Evolutionary conservation across 1,140 invertebrate genomes (phyloP).

Genomic region (Ditylenchus dipsaci): DNA sequence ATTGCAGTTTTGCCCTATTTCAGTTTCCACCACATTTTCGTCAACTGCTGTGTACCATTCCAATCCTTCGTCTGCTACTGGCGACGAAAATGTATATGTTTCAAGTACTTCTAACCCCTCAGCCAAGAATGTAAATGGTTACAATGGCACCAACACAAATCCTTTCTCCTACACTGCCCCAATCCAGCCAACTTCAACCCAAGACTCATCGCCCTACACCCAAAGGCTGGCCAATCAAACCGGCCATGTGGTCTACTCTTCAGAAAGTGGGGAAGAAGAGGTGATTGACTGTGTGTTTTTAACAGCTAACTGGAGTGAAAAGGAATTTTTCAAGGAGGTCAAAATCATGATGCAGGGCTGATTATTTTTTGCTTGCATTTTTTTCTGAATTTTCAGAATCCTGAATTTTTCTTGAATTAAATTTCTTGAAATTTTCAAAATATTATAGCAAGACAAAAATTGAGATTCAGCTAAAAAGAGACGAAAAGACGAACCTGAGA

Average conservation of each 20-base stretch:
- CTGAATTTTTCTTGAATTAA: no score
- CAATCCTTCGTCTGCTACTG: no score
- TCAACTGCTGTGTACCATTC: no score
- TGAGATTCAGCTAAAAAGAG: neutral
- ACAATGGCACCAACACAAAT: no score
- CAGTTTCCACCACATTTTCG: no score
- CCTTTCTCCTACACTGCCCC: no score
- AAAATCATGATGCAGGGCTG: neutral
- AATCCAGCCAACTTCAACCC: neutral
- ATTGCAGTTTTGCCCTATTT: no score
- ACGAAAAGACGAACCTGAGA: neutral
- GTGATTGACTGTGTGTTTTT: neutral
- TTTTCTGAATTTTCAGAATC: no score
- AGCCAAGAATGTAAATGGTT: no score
- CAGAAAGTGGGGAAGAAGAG: conserved; percentile 18
- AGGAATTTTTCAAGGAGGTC: neutral
- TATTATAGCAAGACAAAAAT: neutral
- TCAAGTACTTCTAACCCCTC: no score
- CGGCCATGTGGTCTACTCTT: conserved; percentile 43
- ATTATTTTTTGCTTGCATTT: neutral
- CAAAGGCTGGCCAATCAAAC: conserved; percentile 19
- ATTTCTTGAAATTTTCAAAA: neutral
- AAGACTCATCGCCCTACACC: conserved; percentile 23
- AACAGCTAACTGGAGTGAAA: neutral
- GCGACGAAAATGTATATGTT: no score